These are phyloP conservation scores for Aeoliscus strigatus DNA, from an alignment of 2,797 vertebrate species.

Conservation along the genomic window DNA sequence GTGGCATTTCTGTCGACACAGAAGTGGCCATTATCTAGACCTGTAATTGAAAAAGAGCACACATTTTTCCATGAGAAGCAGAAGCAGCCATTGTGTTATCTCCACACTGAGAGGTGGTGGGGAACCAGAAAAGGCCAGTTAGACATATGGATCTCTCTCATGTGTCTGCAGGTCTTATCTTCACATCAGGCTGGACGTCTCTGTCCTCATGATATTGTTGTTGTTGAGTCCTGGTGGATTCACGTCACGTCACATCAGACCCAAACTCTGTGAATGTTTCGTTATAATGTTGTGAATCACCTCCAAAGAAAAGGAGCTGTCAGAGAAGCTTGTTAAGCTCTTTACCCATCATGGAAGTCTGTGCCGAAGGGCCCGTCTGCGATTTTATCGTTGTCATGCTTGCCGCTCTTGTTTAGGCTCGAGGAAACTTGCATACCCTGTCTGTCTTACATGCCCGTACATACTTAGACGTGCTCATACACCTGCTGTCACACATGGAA, in stretches of 20 bases:
- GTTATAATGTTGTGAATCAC: conserved; percentile 51
- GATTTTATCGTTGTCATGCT: conserved; percentile 57
- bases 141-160: not conserved
- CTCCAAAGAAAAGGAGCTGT: conserved; percentile 45
- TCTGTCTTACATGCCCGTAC: conserved; percentile 24
- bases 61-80: conserved; percentile 26
- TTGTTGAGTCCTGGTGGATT: conserved; percentile 30
- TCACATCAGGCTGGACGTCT: conserved; percentile 7
- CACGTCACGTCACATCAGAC: conserved; percentile 31
- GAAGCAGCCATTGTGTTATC: conserved; percentile 19
- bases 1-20: conserved; percentile 30
- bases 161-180: not conserved
- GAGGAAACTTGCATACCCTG: conserved; percentile 30
- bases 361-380: conserved; percentile 47
- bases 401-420: conserved; percentile 51
- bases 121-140: not conserved
- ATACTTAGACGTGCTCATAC: not conserved
- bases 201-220: conserved; percentile 20
- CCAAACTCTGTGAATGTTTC: conserved; percentile 40
- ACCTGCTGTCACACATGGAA: conserved; percentile 5
- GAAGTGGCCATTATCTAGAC: conserved; percentile 5
- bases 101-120: not conserved
- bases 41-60: conserved; percentile 28
- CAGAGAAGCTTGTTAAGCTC: conserved; percentile 56
- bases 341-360: conserved; percentile 47